Evolutionary conservation across 1,140 invertebrate genomes (phyloP), one percentile per base, ranked within the genome.

Genomic region (Hydropsyche tenuis): DNA sequence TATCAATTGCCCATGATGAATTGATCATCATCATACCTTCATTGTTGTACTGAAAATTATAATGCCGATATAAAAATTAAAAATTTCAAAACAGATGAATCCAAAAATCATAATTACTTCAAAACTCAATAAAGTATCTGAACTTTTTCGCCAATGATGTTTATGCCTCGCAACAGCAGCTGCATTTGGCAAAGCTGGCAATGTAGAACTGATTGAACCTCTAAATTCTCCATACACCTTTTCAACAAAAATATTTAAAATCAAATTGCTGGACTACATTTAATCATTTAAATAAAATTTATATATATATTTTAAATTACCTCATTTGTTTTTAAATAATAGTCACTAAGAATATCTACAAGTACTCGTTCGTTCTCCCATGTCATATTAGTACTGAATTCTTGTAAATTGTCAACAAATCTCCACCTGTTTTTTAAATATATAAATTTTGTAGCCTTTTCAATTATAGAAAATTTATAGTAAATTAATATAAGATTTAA

Each of bases 351-450:
- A 0, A 86, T 76, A 18, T 77, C 80, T 75, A 86, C 84, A 0
- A 81, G 80, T 0, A 86, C 75, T 74, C 82, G 82, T 66, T 86
- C 83, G 62, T 83, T 80, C 64, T 85, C 82, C 85, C 85, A 86
- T 70, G 83, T 85, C 84, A 86, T 86, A 70, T 83, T 85, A 30
- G 83, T 84, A 79, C 85, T 84, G 18, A 86, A 16, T 0, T 81
- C 80, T 81, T 86, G 84, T 0, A 84, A 77, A 66, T 86, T 86
- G 78, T 86, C 84, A 66, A 84, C 79, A 80, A 84, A 86, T 1
- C 81, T 81, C 83, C 84, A 85, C 80, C 83, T 85, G 12, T 20
- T 60, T 53, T 4, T 18, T 4, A 60, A 23, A 60, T 9, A 23
- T 20, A 60, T 60, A 60, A 27, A n/a, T n/a, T n/a, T n/a, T n/a